Evolutionary conservation across 2,797 vertebrate species (phyloP), one percentile per base, ranked within the genome.

Genomic region (Rhinatrema bivittatum): DNA sequence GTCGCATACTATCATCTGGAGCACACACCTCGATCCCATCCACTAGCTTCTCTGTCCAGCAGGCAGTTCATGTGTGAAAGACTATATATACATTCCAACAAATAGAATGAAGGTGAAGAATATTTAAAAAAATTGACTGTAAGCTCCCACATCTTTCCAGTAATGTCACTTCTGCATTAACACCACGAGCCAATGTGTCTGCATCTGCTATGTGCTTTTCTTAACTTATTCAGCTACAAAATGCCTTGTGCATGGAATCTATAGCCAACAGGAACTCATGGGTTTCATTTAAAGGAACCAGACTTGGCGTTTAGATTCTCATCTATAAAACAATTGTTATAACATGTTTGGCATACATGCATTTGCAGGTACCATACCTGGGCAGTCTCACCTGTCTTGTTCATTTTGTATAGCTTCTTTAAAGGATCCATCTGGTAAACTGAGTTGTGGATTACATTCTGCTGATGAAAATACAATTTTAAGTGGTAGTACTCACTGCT

Each of bases 61-160:
- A 1, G 1, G 7, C 25, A 30, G 10, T 44, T 43, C 26, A 29
- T 36, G 57, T 39, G 64, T 20, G 19, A 44, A n/a, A 69, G 53
- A 65, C 58, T 13, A 5, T n/a, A n/a, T n/a, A n/a, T 5, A 56
- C 70, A 45, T 68, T 71, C 76, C 76, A 56, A 23, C 50, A 64
- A 4, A 0, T n/a, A 1, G 15, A 54, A 33, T 3, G 37, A 36
- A 43, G 50, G 23, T 56, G 13, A 13, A 41, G 56, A 56, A 39
- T 40, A 18, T 43, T n/a, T 35, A 29, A 29, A 20, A 50, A 43
- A 1, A n/a, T 10, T 19, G n/a, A 43, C 40, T 39, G 62, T 47
- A 15, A 16, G 43, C 25, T 21, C 12, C 1, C 14, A 23, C 19
- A 13, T 22, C 47, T 31, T 13, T 31, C 55, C 36, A 31, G n/a